Base-by-base conservation (phyloP, 2,888 invertebrate genomes). In the Pedicia rivosa region DNA sequence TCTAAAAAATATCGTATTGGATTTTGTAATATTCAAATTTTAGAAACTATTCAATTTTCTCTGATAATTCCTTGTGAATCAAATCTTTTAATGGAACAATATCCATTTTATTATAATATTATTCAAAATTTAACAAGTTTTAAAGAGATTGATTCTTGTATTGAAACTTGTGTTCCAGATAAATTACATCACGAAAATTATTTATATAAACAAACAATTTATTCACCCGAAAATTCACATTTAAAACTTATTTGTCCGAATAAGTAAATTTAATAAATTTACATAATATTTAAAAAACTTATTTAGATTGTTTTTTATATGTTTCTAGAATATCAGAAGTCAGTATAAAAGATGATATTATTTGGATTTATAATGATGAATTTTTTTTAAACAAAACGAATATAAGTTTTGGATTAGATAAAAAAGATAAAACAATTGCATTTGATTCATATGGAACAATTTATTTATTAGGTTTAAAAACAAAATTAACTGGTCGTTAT, bases 401-500 rank as follows among this genome's bases (percentile, higher is more conserved):
- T 10, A 15, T 12, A n/a, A n/a, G 40, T 5, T 13, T 7, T 63
- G 63, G 57, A 63, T 60, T 48, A 54, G 57, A 35, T 54, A 55
- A 2, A 64, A 61, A 53, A 9, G 63, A 63, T 45, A 63, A 65
- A 3, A 57, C 63, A 46, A 55, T 70, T 30, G 53, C 67, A 6
- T 65, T 72, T 3, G 73, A 73, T 46, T 57, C 63, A 1, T 70
- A 69, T 45, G 67, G 65, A 27, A 66, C 66, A 2, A 50, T 74
- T 16, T 70, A 70, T 50, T 55, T 74, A 28, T 55, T 64, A 43
- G 69, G 70, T 40, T 70, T 78, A 2, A 68, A 68, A 10, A 61
- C 63, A 43, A 57, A 64, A 1, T 79, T 81, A 52, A 68, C 72
- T 41, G 82, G 81, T 9, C 67, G 67, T 48, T 83, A 81, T 52